phyloP scores from a whole-genome alignment of 2,113 vertebrate species.

The Cnemophilus loriae region DNA sequence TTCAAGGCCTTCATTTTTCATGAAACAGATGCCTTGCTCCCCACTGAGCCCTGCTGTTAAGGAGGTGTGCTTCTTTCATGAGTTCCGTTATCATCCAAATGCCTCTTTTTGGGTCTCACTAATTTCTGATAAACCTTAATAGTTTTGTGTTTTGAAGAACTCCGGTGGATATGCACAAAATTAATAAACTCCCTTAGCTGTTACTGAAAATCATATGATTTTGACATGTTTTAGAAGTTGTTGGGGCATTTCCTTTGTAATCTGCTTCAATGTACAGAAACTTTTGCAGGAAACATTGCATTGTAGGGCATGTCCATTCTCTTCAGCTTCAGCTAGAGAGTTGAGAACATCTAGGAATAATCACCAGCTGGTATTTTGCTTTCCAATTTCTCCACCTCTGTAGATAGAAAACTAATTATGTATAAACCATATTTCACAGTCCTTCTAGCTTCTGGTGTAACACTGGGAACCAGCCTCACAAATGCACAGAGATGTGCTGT shows the following conservation, averaged over 20 bases:
- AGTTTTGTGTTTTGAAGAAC: neutral
- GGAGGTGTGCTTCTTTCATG: neutral
- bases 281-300: neutral
- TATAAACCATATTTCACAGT: neutral
- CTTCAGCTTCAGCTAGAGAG: neutral
- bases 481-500: neutral
- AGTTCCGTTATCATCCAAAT: neutral
- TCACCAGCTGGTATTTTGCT: neutral
- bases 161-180: neutral
- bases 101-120: neutral
- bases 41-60: neutral
- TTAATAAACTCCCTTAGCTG: neutral
- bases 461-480: neutral
- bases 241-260: neutral
- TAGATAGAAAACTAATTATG: neutral
- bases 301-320: neutral
- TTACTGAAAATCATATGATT: neutral
- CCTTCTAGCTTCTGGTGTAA: neutral
- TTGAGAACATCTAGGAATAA: neutral
- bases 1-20: conserved; percentile 21
- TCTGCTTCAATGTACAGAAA: neutral
- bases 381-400: neutral
- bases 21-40: neutral
- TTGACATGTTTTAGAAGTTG: neutral
- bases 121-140: neutral